These are phyloP conservation scores for Ceratina calcarata DNA, from an alignment of 1,140 invertebrate species.

Conservation along the genomic window DNA sequence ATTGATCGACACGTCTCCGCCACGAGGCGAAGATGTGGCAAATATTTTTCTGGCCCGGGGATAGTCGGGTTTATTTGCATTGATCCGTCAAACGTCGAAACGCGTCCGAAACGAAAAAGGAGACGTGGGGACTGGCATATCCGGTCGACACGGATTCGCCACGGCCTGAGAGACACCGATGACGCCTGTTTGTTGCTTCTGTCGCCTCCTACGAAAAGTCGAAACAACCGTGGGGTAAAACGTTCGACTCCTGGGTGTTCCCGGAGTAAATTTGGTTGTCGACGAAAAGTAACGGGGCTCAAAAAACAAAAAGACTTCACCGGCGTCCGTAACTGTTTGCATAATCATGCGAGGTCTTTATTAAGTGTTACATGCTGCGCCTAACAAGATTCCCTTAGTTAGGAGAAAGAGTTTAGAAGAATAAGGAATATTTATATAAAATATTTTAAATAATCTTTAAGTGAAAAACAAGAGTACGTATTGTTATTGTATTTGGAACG, in stretches of 20 bases:
- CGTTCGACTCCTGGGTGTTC: conserved; percentile 62
- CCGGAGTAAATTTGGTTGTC: conserved; percentile 9
- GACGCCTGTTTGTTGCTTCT: conserved; percentile 72
- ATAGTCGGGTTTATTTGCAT: conserved; percentile 71
- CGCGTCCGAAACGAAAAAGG: conserved; percentile 55
- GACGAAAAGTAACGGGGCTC: background rate
- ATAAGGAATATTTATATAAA: no score
- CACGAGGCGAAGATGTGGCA: conserved; percentile 37
- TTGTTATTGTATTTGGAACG: background rate
- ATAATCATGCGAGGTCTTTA: no score
- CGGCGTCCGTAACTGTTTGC: background rate
- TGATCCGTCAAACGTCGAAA: conserved; percentile 66
- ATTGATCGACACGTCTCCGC: conserved; percentile 13
- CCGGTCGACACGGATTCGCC: conserved; percentile 64
- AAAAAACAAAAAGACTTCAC: background rate
- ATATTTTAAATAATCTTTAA: background rate
- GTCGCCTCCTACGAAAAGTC: conserved; percentile 66
- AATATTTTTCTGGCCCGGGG: conserved; percentile 60
- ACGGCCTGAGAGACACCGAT: conserved; percentile 56
- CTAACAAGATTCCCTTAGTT: no score
- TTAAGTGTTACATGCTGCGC: no score
- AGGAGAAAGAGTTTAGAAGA: no score
- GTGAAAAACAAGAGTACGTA: background rate
- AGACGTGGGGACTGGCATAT: conserved; percentile 60
- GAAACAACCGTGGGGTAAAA: conserved; percentile 57